Percentiles rank a stretch among this genome's conserved stretches.
Conservation (phyloP, 2,113 vertebrate species). For the Globicephala melas region DNA sequence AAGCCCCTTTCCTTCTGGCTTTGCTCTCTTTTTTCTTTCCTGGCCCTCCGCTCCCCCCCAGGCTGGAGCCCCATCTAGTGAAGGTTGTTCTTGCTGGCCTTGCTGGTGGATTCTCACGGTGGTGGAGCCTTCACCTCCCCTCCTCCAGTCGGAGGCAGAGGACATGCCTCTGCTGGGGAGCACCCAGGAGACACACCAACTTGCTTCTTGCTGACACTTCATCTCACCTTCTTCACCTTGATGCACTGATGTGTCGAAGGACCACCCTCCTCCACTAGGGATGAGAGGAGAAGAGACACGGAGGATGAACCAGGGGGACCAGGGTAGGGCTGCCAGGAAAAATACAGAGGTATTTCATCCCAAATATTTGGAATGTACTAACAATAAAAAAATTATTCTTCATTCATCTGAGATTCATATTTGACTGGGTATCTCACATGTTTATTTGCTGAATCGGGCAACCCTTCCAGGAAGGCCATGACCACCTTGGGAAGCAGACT, state of each 20-base stretch:
- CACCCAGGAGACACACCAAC: neutral
- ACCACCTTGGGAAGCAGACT: neutral
- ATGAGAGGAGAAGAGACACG: accelerated
- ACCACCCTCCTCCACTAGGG: neutral
- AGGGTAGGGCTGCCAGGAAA: neutral
- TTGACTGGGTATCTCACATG: neutral
- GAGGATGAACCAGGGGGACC: neutral
- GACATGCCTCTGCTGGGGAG: neutral
- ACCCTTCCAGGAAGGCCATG: neutral
- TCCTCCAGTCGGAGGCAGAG: neutral
- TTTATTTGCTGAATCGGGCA: neutral
- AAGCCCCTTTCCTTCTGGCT: neutral
- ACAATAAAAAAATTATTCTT: neutral
- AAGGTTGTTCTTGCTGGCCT: neutral
- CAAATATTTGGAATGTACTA: neutral
- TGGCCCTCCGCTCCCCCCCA: neutral
- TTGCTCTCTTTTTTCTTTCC: neutral
- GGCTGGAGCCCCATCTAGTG: neutral
- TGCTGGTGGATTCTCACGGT: neutral
- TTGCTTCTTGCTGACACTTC: neutral
- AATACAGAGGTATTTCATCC: neutral
- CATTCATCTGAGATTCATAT: neutral
- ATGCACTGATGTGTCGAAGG: neutral
- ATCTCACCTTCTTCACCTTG: neutral
- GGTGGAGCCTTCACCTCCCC: neutral